These are phyloP conservation scores for Lycocorax pyrrhopterus DNA, from an alignment of 2,113 vertebrate genomes.

Conservation along the genomic window DNA sequence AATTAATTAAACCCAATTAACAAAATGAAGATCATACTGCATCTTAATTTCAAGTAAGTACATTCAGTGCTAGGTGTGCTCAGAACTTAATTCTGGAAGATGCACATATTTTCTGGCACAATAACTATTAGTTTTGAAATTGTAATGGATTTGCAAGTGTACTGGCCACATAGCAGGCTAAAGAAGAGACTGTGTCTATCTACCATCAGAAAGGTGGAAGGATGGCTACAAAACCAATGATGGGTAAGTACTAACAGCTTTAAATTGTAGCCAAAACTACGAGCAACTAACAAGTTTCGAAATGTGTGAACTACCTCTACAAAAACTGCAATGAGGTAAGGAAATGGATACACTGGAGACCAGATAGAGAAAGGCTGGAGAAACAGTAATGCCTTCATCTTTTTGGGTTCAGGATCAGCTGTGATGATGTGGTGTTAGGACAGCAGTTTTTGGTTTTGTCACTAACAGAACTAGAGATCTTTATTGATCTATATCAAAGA, in stretches of 20 bases:
- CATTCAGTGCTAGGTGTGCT: background rate
- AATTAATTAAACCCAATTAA: background rate
- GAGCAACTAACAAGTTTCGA: background rate
- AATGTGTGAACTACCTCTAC: background rate
- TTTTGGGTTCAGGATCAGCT: background rate
- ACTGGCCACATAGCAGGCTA: background rate
- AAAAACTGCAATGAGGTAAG: background rate
- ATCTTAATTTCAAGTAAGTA: background rate
- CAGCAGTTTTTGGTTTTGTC: background rate
- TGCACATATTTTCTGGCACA: background rate
- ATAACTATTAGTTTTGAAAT: background rate
- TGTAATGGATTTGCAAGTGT: background rate
- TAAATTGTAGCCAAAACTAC: background rate
- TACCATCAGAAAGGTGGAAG: background rate
- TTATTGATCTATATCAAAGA: background rate
- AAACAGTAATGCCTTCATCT: background rate
- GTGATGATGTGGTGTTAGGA: background rate
- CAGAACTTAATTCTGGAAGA: background rate
- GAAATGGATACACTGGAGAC: background rate
- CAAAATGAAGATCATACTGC: background rate
- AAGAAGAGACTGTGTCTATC: background rate
- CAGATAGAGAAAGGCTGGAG: background rate
- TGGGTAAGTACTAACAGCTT: background rate
- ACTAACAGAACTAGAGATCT: background rate
- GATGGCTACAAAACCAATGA: background rate